These are phyloP conservation scores for Brachionus plicatilis DNA, from an alignment of 1,140 invertebrate genomes.

Conservation along the genomic window DNA sequence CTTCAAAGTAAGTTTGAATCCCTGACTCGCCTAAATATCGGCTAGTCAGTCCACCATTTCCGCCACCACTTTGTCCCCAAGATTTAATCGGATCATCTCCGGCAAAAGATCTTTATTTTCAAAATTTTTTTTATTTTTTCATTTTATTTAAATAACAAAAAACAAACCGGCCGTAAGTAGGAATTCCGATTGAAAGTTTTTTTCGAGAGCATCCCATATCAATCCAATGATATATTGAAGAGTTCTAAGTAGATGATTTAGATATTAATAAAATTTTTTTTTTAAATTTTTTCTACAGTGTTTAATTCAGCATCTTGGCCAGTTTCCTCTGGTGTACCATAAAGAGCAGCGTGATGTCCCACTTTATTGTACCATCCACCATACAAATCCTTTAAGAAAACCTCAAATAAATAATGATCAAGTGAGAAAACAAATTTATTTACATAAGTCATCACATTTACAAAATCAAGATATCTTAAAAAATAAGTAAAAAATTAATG, in stretches of 20 bases:
- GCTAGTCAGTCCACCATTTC: background rate
- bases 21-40: conserved; percentile 38
- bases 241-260: conserved; percentile 8
- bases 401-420: background rate
- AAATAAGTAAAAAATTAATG: background rate
- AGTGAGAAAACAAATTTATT: background rate
- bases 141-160: background rate
- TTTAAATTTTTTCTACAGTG: background rate
- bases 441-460: conserved; percentile 41
- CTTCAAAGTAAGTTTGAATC: conserved; percentile 36
- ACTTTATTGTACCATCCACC: conserved; percentile 40
- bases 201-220: conserved; percentile 21
- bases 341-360: conserved; percentile 38
- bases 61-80: conserved; percentile 31
- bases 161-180: conserved; percentile 26
- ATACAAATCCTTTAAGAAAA: conserved; percentile 39
- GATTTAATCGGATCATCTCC: conserved; percentile 31
- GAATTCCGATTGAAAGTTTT: conserved; percentile 26
- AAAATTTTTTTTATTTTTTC: background rate
- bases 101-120: background rate
- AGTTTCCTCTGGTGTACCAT: conserved; percentile 7
- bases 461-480: conserved; percentile 30
- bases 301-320: conserved; percentile 37
- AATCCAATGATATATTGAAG: conserved; percentile 37
- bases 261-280: background rate